Base-by-base conservation (phyloP, 2,113 vertebrate species). In the Acanthochromis polyacanthus region DNA sequence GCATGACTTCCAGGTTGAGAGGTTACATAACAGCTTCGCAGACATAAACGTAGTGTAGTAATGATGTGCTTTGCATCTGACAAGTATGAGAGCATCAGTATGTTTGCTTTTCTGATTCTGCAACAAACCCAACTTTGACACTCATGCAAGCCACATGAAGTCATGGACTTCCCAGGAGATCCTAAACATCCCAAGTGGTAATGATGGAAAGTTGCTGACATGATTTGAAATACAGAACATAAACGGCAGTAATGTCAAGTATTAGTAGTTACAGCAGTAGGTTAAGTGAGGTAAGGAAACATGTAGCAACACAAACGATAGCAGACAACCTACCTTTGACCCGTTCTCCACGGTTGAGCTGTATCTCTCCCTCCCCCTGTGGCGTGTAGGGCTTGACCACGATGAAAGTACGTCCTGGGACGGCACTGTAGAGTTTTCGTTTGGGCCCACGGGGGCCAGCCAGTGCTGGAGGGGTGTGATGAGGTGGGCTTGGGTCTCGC, bases 341-440 rank as follows among this genome's bases (percentile, higher is more conserved):
- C 89, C 96, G 95, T 87, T 98, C 97, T 64, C 97, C 97, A 50
- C 97, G 96, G 94, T 98, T 97, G 73, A 98, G 95, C 81, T 97
- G 97, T 90, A 98, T 98, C 95, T 98, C 97, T 71, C 96, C 97
- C 25, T 97, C 96, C 80, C 97, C 97, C 88, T 96, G 97, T 57
- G 97, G 97, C 7, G 94, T 91, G 94, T 98, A 96, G 90, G 97
- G 96, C 92, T 98, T 98, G 79, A 98, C 97, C 67, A 96, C 97
- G 82, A 98, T 97, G 95, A 98, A 98, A 88, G 95, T 96, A 90
- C 97, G 96, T 82, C 97, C 97, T 73, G 97, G 97, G 87, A 97
- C 97, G 17, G 97, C 97, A 82, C 97, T 97, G 96, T 98, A 98
- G 93, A 98, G 96, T 95, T 98, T 97, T 88, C 96, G 94, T 87